Base-by-base conservation (phyloP, 2,888 invertebrate species). In the Syrista parreyssii region DNA sequence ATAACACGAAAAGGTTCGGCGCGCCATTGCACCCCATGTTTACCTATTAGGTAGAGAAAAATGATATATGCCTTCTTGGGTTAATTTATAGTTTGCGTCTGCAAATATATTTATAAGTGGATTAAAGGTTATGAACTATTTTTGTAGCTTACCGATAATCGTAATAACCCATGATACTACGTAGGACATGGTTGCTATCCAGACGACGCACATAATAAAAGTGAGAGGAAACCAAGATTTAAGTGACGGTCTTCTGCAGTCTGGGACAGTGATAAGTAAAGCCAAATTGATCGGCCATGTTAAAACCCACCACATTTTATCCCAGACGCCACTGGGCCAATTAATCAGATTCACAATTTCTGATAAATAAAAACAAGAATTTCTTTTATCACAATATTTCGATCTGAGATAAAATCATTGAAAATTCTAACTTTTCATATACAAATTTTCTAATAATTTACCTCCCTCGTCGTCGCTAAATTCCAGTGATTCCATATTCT, bases 101-200 rank as follows among this genome's bases (percentile, higher is more conserved):
- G 2, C 1, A 71, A 33, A 31, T 32, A 30, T 3, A 15, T 55
- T 55, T 55, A 23, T 23, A 55, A 23, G 23, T 23, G 2, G 55
- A 55, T 23, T 55, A 23, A 55, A 55, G 23, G 23, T 55, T 55
- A 55, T 55, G 0, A 0, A 55, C 9, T 55, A 9, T 9, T 23
- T 23, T 23, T 9, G 0, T 23, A 23, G 85, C 88, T 88, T 92
- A 97, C 97, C 97, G 79, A 97, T 93, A 72, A 95, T 93, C 77
- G 97, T 95, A 77, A 97, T 96, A 87, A 97, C 94, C 97, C 97
- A 98, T 33, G 97, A 96, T 73, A 96, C 95, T n/a, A 97, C 82
- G 89, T 97, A 98, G 0, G 97, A 96, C 11, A 96, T 94, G 1
- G 93, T 91, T 0, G 96, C 96, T 81, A 98, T 96, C 97, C 97